phyloP scores from a whole-genome alignment of 1,140 invertebrate species.

The Cydia fagiglandana region DNA sequence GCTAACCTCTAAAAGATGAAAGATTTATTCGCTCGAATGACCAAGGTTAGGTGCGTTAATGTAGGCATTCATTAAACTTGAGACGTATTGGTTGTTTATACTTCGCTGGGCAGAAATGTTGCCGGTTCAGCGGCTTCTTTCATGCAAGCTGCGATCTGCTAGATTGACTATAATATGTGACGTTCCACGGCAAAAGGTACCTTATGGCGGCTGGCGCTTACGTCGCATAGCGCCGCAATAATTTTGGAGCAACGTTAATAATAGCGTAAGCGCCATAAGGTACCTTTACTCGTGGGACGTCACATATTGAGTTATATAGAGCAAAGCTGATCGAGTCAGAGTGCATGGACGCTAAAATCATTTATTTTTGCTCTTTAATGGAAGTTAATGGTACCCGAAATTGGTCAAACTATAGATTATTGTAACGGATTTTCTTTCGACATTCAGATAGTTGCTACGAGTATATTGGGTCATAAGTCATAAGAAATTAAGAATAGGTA shows the following conservation, averaged over 20 bases:
- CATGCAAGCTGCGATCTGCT: slow-evolving; percentile 7
- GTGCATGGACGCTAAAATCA: not conserved
- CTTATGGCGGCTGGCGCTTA: no score
- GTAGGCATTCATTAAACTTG: slow-evolving; percentile 31
- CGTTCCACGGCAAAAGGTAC: no score
- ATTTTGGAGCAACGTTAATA: no score
- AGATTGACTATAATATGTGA: slow-evolving; percentile 24
- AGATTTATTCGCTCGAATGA: slow-evolving; percentile 18
- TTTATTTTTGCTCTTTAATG: not conserved
- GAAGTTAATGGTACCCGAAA: not conserved
- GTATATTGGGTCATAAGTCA: no score
- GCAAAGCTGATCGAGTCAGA: slow-evolving; percentile 4
- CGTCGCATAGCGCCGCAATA: no score
- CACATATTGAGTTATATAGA: not conserved
- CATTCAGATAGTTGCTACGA: not conserved
- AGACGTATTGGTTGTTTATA: slow-evolving; percentile 30
- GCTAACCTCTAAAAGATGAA: slow-evolving; percentile 13
- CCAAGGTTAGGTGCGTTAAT: slow-evolving; percentile 29
- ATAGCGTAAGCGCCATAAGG: no score
- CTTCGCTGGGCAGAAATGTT: slow-evolving; percentile 30
- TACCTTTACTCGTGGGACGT: no score
- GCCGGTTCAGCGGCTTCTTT: slow-evolving; percentile 24
- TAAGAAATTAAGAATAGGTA: no score
- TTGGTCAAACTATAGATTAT: not conserved
- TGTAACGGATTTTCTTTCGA: no score